phyloP scores from a whole-genome alignment of 1,140 invertebrate species.

The Mylabris phalerata region DNA sequence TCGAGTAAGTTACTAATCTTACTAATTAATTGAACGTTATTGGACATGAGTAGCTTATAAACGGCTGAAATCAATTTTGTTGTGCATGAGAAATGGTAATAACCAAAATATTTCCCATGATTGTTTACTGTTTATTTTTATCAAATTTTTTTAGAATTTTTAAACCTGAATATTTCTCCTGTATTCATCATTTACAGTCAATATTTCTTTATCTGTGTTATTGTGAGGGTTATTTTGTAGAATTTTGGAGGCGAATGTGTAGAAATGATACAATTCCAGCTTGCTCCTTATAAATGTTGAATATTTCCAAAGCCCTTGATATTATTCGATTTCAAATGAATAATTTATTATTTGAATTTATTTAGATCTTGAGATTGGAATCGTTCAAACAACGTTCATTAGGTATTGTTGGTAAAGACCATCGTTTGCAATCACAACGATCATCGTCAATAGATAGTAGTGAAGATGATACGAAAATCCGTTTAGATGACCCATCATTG shows the following conservation, averaged over 20 bases:
- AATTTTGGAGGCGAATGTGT: neutral
- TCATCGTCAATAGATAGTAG: constrained; percentile 38
- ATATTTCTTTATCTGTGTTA: too few species aligned
- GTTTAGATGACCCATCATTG: constrained; percentile 38
- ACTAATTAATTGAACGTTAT: too few species aligned
- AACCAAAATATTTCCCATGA: too few species aligned
- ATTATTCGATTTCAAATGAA: neutral
- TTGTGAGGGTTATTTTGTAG: constrained; percentile 1
- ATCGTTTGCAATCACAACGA: constrained; percentile 26
- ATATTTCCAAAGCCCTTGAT: neutral
- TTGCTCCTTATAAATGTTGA: too few species aligned
- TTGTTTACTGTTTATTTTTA: too few species aligned
- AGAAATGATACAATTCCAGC: too few species aligned
- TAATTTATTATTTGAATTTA: neutral
- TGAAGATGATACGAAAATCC: constrained; percentile 36
- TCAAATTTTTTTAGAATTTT: neutral
- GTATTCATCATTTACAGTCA: neutral
- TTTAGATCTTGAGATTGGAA: constrained; percentile 40
- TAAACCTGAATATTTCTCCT: neutral
- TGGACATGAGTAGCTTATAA: too few species aligned
- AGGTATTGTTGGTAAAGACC: constrained; percentile 1
- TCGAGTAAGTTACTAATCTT: constrained; percentile 58
- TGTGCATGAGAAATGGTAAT: too few species aligned
- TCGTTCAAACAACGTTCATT: constrained; percentile 28
- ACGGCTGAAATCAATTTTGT: too few species aligned